These are phyloP conservation scores for Heteromurus nitidus DNA, from an alignment of 2,888 invertebrate genomes.

Conservation along the genomic window DNA sequence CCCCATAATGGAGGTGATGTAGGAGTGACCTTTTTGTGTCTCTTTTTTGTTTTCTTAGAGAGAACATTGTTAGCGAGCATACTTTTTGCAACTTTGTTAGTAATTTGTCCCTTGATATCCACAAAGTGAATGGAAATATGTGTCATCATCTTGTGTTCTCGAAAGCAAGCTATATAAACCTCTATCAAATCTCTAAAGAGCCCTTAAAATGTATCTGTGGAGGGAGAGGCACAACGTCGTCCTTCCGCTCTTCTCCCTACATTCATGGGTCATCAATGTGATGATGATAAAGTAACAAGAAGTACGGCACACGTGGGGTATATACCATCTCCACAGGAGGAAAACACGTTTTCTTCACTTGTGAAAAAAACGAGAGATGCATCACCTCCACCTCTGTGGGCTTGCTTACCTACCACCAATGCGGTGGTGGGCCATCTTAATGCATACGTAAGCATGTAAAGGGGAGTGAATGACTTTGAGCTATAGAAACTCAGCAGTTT, in stretches of 20 bases:
- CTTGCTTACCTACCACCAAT: neutral
- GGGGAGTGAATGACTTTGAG: conserved; percentile 34
- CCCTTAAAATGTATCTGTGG: neutral
- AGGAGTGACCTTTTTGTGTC: neutral
- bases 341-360: neutral
- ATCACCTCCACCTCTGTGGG: conserved; percentile 3
- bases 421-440: neutral
- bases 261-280: neutral
- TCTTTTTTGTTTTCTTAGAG: too few relatives aligned
- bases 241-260: neutral
- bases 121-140: neutral
- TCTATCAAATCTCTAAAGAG: conserved; percentile 12
- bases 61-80: too few relatives aligned
- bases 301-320: neutral
- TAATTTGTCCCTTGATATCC: conserved; percentile 13
- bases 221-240: neutral
- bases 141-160: conserved; percentile 13
- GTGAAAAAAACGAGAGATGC: neutral
- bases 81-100: neutral
- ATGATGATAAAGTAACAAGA: conserved; percentile 1
- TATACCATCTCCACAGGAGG: neutral
- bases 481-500: conserved; percentile 19
- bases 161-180: neutral
- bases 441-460: conserved; percentile 39
- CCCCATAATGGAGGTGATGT: conserved; percentile 1